Evolutionary conservation across 1,140 invertebrate species (phyloP), one percentile per base, ranked within the genome.

Genomic region (Spodoptera frugiperda): DNA sequence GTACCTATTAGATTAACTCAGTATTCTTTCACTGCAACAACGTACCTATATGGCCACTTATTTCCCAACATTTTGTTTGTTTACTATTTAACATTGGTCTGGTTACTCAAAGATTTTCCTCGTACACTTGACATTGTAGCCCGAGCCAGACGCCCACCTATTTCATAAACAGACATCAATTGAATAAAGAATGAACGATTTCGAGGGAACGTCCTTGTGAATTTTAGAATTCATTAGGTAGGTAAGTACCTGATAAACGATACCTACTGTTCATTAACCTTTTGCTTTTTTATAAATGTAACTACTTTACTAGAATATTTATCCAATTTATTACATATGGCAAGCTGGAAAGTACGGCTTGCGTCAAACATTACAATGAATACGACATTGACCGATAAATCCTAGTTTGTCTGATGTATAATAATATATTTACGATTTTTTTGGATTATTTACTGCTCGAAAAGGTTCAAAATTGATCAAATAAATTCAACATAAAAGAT

Each of bases 41-140:
- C 44, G 15, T 25, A 21, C n/a, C n/a, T 49, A 12, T 63, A 65
- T 12, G 4, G 1, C 5, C 3, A 19, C 14, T 12, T 70, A 55
- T 55, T 73, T 54, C 70, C 54, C 48, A 59, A 73, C 33, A 33
- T 46, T 49, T 53, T 71, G 49, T 61, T 55, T 73, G 70, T 71
- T 21, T 44, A 54, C 57, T 39, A 53, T 75, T 59, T 73, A 70
- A 19, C 54, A 80, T 80, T 82, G 55, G 55, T 33, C n/a, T 51
- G 21, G 48, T 17, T 68, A 68, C 21, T 19, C 9, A 8, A 15
- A 21, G 44, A 39, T 74, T 86, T 83, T 87, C 84, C 84, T 87
- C 84, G 83, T 86, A 86, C 85, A 85, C 87, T 89, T 89, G 87
- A 88, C 87, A 89, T 88, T 89, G 75, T 79, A 80, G 78, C 77